Conservation (phyloP, 1,140 invertebrate species). For the honey bee (Apis mellifera) region Amel_HAv3.1 CM009935.2:7151501-7152000, state of each 20-base stretch:
- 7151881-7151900: slow-evolving; percentile 24
- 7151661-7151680: too few relatives aligned
- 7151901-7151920: slow-evolving; percentile 9
- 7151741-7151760: neutral
- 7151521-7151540: too few relatives aligned
- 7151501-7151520: neutral
- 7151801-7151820: neutral
- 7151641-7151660: too few relatives aligned
- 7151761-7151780: neutral
- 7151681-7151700: neutral
- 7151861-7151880: neutral
- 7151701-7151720: neutral
- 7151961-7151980: slow-evolving; percentile 11
- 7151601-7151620: too few relatives aligned
- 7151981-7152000: slow-evolving; percentile 42
- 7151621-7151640: too few relatives aligned
- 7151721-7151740: neutral
- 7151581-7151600: too few relatives aligned
- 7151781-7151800: neutral
- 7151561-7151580: too few relatives aligned
- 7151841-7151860: slow-evolving; percentile 11
- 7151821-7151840: neutral
- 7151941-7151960: neutral
- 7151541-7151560: too few relatives aligned
- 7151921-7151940: too few relatives aligned